Evolutionary conservation across 2,888 invertebrate genomes (phyloP), one percentile per base, ranked within the genome.

Genomic region (Uropetala carovei): DNA sequence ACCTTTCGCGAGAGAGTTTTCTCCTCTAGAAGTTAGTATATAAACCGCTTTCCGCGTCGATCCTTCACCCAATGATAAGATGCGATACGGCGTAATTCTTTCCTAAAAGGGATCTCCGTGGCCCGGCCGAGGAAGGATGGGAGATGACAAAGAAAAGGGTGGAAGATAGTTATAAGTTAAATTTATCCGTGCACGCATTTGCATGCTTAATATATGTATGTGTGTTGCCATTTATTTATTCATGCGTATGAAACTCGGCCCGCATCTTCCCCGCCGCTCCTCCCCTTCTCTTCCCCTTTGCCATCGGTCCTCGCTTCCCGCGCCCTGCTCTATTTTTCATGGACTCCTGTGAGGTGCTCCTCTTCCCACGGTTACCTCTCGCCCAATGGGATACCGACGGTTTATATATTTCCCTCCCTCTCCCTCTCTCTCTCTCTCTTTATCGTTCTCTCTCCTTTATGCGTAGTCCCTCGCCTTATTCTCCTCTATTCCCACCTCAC

Each of bases 281-380:
- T 60, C 86, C 27, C 22, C 43, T 11, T 57, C n/a, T 22, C 27
- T 14, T 43, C 30, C 82, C 16, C 27, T 7, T 11, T 18, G 16
- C 8, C 82, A n/a, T 22, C 56, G 83, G 18, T 57, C 56, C 83
- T 18, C n/a, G 64, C 83, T 43, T n/a, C 56, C 83, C 57, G 18
- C 43, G 27, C 14, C 89, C 86, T 86, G 86, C 86, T 86, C 27
- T 86, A 86, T 86, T 86, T 86, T 86, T 86, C 86, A 86, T 86
- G 86, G 86, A 75, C 22, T 58, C 85, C 58, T 58, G 85, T 22
- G 60, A 86, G 86, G 86, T 56, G 30, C 27, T 22, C 86, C 60
- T 59, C 85, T 85, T 22, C 58, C 43, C 82, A 43, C 30, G 30
- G 30, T 43, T 43, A 27, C 9, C 75, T n/a, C 82, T 56, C 57